Evolutionary conservation across 2,888 invertebrate genomes (phyloP).

Genomic region (Hoplodrina blanda): DNA sequence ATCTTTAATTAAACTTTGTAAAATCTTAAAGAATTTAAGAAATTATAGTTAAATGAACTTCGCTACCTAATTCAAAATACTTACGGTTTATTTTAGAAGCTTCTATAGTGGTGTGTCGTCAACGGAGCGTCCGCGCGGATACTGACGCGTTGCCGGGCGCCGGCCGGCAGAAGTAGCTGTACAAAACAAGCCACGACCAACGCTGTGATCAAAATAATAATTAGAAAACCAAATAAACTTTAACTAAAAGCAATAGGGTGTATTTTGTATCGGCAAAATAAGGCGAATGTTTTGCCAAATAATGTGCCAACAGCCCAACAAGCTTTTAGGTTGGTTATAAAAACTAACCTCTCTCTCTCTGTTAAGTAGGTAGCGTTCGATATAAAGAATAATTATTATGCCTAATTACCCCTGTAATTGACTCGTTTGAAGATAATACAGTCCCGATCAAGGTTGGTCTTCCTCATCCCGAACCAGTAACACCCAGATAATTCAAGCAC

Average conservation of each 20-base stretch:
- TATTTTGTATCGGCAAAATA: slow-evolving; percentile 8
- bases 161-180: slow-evolving; percentile 32
- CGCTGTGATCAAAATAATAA: slow-evolving; percentile 18
- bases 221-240: slow-evolving; percentile 24
- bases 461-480: slow-evolving; percentile 12
- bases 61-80: not conserved
- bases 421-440: slow-evolving; percentile 6
- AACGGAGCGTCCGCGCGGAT: slow-evolving; percentile 19
- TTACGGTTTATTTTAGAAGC: slow-evolving; percentile 23
- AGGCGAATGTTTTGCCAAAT: slow-evolving; percentile 18
- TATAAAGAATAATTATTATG: slow-evolving; percentile 1
- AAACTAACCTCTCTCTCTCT: slow-evolving; percentile 12
- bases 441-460: slow-evolving; percentile 7
- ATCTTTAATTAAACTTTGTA: not conserved
- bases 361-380: slow-evolving; percentile 8
- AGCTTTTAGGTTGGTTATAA: slow-evolving; percentile 7
- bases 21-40: not conserved
- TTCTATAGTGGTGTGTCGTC: not conserved
- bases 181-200: slow-evolving; percentile 32
- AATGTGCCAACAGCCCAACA: slow-evolving; percentile 12
- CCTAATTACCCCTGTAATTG: slow-evolving; percentile 14
- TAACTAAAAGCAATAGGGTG: fast-evolving
- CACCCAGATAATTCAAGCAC: slow-evolving; percentile 1
- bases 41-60: not conserved
- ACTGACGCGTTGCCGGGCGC: slow-evolving; percentile 13